Percentiles rank a stretch among this genome's conserved stretches.
These are phyloP conservation scores for Notarius lentiginosus DNA, from an alignment of 2,113 vertebrate genomes.

Conservation along the genomic window DNA sequence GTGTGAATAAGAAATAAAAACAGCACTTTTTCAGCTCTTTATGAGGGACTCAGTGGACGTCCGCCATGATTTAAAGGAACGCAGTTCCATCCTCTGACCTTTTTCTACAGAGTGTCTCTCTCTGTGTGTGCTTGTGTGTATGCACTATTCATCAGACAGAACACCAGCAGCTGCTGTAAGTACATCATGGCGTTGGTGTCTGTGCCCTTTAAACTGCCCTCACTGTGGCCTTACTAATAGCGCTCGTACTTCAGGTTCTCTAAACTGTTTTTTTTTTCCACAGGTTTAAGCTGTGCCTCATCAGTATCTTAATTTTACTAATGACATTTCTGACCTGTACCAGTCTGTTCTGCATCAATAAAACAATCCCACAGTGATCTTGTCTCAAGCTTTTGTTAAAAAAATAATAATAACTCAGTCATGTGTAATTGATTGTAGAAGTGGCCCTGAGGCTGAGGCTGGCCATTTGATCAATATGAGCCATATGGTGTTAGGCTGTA, in stretches of 20 bases:
- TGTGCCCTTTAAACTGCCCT: constrained; percentile 39
- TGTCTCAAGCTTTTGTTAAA: constrained; percentile 26
- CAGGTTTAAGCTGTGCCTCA: background rate
- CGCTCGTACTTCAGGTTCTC: constrained; percentile 37
- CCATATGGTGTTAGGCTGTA: constrained; percentile 63
- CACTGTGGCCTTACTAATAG: constrained; percentile 2
- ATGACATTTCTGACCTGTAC: constrained; percentile 8
- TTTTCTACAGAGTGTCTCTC: constrained; percentile 5
- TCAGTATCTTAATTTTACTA: background rate
- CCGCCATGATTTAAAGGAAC: constrained; percentile 12
- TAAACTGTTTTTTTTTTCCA: background rate
- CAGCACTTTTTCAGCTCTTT: background rate
- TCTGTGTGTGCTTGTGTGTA: background rate
- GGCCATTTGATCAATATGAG: constrained; percentile 71
- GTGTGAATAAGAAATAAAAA: background rate
- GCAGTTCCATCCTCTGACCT: constrained; percentile 30
- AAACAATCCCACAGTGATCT: constrained; percentile 50
- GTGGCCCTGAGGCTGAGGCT: constrained; percentile 59
- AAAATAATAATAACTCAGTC: constrained; percentile 60
- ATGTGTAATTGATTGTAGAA: constrained; percentile 71
- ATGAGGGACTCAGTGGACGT: constrained; percentile 24
- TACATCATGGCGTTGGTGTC: constrained; percentile 31
- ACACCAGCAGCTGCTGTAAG: constrained; percentile 47
- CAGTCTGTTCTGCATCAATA: constrained; percentile 14
- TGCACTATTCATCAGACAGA: constrained; percentile 39